Evolutionary conservation across 2,888 invertebrate species (phyloP), one percentile per base, ranked within the genome.

Genomic region (Drepanosiphum platanoidis): DNA sequence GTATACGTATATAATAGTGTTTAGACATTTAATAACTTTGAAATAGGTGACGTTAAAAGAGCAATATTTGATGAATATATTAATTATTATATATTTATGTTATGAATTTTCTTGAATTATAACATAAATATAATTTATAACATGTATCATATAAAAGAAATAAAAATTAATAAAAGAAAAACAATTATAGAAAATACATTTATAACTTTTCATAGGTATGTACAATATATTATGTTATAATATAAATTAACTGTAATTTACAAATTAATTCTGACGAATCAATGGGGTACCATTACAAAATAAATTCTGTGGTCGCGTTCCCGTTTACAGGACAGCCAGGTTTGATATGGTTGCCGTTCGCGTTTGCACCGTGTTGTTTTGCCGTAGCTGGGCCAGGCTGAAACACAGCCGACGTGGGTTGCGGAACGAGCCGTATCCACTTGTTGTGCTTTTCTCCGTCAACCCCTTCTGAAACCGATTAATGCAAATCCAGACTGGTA

Each of bases 381-480:
- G 86, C 68, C 75, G 82, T 42, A 66, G 77, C 58, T 80, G 79
- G 61, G 80, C 86, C 72, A 90, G 87, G 88, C 88, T 88, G 87
- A 88, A 89, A 84, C 89, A 89, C 9, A 88, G 89, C 68, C 89
- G 88, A 86, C 89, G 89, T 68, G 89, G 89, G 87, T 89, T 89
- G 88, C 89, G 89, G 86, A 88, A 89, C 87, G 89, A 89, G 88
- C 89, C 89, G 88, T 89, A 89, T 77, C 89, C 89, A 88, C 89
- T 89, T 88, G 89, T 84, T 77, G 84, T 84, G 84, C 84, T 84
- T 75, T 89, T 84, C 42, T 84, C 84, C 36, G 84, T 68, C 75
- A 77, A 34, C 84, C 75, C 88, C 70, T 87, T 87, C 88, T 88
- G 87, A 87, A 88, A 88, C 87, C 87, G 64, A 86, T 84, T 84